phyloP scores from a whole-genome alignment of 2,113 vertebrate species.

The Poeciliopsis retropinna region DNA sequence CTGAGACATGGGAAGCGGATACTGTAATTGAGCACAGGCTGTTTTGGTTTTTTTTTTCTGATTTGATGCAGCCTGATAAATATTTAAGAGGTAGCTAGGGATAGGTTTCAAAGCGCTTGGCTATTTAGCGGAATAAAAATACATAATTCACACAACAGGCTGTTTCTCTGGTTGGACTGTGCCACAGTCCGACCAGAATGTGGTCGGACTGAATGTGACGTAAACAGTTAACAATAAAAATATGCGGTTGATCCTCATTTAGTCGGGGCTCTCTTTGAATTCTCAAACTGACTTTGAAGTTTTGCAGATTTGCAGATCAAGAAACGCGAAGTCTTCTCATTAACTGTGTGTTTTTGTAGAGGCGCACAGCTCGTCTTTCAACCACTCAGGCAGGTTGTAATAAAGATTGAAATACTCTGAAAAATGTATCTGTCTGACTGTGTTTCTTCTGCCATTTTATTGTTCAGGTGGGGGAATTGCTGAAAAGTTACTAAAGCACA shows the following conservation, averaged over 20 bases:
- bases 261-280: background rate
- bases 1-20: background rate
- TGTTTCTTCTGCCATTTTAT: background rate
- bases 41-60: background rate
- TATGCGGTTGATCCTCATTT: background rate
- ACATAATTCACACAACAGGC: background rate
- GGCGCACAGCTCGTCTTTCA: background rate
- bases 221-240: background rate
- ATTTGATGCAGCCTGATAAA: conserved; percentile 3
- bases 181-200: background rate
- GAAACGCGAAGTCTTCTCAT: background rate
- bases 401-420: background rate
- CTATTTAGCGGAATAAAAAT: background rate
- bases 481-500: background rate
- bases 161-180: background rate
- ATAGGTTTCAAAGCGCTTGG: background rate
- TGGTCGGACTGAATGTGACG: background rate
- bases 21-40: background rate
- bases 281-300: conserved; percentile 4
- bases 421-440: background rate
- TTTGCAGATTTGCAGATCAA: background rate
- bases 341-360: background rate
- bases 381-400: too few relatives aligned
- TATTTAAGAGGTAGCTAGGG: background rate
- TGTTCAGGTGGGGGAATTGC: background rate